Percentiles rank a stretch among this genome's conserved stretches.
Conservation (phyloP, 1,140 invertebrate genomes). For the Dryas iulia region DNA sequence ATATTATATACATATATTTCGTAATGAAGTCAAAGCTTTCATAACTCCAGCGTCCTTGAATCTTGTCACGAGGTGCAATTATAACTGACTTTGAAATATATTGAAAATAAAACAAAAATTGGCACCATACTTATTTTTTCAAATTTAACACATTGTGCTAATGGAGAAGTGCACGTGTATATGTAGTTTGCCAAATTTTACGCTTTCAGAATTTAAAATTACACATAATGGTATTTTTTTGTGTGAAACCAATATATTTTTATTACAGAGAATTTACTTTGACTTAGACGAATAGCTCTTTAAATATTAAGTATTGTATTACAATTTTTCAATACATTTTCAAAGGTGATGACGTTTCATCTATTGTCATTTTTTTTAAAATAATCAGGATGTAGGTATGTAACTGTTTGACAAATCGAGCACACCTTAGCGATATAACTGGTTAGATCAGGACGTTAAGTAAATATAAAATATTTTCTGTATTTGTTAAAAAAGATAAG, state of each 20-base stretch:
- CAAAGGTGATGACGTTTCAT: too few species aligned
- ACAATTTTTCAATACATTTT: too few species aligned
- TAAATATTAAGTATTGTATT: too few species aligned
- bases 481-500: background rate
- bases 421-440: background rate
- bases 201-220: background rate
- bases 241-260: background rate
- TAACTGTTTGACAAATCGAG: background rate
- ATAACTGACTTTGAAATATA: conserved; percentile 3
- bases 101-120: conserved; percentile 3
- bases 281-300: background rate
- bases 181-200: background rate
- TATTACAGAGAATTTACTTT: background rate
- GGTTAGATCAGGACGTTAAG: background rate
- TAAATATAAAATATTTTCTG: background rate
- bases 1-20: background rate
- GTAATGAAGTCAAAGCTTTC: background rate
- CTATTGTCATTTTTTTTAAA: background rate
- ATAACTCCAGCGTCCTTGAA: background rate
- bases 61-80: background rate
- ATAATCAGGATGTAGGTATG: background rate
- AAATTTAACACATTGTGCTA: background rate
- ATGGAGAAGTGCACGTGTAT: background rate
- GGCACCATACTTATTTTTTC: background rate
- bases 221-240: background rate